Evolutionary conservation across 2,888 invertebrate genomes (phyloP).

Genomic region (Metellina segmentata): DNA sequence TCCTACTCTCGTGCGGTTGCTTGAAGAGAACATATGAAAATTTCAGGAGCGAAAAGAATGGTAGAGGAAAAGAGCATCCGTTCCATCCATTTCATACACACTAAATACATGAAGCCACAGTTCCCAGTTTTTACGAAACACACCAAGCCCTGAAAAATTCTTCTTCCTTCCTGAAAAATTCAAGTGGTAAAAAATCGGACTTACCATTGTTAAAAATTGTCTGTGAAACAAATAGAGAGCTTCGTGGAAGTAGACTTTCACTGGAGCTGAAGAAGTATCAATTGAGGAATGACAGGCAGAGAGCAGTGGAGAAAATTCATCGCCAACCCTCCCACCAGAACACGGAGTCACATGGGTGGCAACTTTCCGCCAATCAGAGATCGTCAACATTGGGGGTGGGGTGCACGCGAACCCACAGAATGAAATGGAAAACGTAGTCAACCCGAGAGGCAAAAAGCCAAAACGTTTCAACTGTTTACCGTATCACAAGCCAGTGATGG

Average conservation of each 20-base stretch:
- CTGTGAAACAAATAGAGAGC: neutral
- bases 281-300: neutral
- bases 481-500: neutral
- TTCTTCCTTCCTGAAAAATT: too few relatives aligned
- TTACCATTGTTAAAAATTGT: conserved; percentile 13
- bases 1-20: too few relatives aligned
- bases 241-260: neutral
- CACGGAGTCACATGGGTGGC: conserved; percentile 24
- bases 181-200: neutral
- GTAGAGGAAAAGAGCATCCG: too few relatives aligned
- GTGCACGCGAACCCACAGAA: conserved; percentile 10
- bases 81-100: too few relatives aligned
- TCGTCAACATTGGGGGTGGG: conserved; percentile 27
- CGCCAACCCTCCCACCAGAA: conserved; percentile 21
- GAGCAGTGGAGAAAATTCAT: neutral
- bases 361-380: conserved; percentile 54
- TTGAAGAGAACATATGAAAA: too few relatives aligned
- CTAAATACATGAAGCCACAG: too few relatives aligned
- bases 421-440: conserved; percentile 27
- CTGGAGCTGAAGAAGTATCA: neutral
- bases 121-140: too few relatives aligned
- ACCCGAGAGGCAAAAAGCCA: conserved; percentile 27
- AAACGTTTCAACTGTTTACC: conserved; percentile 33
- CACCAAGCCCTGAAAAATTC: too few relatives aligned
- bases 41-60: too few relatives aligned